Conservation (phyloP, 2,888 invertebrate species). For the Lepidonotus clava region DNA sequence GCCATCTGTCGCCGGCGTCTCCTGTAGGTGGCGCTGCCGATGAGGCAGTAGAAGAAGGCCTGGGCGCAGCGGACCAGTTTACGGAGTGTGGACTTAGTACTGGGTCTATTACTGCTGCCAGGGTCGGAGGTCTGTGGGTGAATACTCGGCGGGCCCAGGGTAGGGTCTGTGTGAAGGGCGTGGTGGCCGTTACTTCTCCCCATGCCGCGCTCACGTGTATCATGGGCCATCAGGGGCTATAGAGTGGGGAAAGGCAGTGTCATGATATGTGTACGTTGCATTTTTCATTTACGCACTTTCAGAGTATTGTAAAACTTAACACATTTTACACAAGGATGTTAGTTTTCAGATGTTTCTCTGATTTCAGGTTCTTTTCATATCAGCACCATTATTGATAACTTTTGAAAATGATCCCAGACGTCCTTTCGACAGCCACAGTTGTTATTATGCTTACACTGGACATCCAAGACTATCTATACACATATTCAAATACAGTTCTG, state of each 20-base stretch:
- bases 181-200: not conserved
- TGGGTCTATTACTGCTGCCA: not conserved
- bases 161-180: not conserved
- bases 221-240: not conserved
- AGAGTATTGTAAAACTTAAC: no score
- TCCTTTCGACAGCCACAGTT: no score
- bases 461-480: no score
- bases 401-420: no score
- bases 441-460: no score
- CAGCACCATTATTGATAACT: no score
- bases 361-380: no score
- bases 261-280: not conserved
- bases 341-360: no score
- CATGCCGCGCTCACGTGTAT: not conserved
- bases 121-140: not conserved
- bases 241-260: not conserved
- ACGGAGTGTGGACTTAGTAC: not conserved
- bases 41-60: slow-evolving; percentile 53
- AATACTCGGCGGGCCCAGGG: not conserved
- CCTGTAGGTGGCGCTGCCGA: slow-evolving; percentile 54
- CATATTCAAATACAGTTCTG: no score
- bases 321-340: no score
- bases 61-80: not conserved
- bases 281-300: no score
- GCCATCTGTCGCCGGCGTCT: not conserved